phyloP scores from a whole-genome alignment of 2,797 vertebrate species.

The Malurus splendens region DNA sequence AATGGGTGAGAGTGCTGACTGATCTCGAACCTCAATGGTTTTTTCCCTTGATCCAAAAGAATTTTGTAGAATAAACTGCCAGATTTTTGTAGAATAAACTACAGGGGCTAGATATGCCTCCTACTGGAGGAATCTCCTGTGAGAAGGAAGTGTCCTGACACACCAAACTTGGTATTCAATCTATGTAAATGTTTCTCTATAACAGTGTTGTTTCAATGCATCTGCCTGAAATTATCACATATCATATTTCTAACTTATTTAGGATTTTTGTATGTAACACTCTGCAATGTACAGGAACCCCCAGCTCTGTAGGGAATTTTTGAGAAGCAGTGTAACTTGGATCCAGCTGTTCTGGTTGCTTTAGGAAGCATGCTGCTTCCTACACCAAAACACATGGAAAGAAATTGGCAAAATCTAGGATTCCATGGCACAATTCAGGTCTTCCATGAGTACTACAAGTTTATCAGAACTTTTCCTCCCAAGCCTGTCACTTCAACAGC shows the following conservation, averaged over 20 bases:
- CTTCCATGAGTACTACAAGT: neutral
- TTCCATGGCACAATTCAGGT: neutral
- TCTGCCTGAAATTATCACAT: neutral
- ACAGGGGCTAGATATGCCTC: neutral
- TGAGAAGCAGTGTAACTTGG: neutral
- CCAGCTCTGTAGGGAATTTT: neutral
- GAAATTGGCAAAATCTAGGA: neutral
- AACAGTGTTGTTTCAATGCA: neutral
- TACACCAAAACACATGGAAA: neutral
- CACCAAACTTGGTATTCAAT: neutral
- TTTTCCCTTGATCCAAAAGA: neutral
- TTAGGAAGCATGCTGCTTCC: neutral
- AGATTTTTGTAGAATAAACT: neutral
- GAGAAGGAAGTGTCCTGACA: neutral
- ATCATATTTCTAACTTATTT: neutral
- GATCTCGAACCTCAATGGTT: neutral
- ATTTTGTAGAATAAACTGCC: neutral
- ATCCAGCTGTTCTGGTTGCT: neutral
- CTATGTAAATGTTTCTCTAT: neutral
- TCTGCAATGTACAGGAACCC: neutral
- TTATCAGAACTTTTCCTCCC: neutral
- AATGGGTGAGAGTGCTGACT: neutral
- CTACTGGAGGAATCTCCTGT: neutral
- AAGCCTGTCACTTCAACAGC: neutral
- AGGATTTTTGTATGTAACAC: neutral